A percentile compares a stretch with the other conserved stretches of the same genome.
phyloP scores from a whole-genome alignment of 2,888 invertebrate genomes.

The Liodrosophila aerea region DNA sequence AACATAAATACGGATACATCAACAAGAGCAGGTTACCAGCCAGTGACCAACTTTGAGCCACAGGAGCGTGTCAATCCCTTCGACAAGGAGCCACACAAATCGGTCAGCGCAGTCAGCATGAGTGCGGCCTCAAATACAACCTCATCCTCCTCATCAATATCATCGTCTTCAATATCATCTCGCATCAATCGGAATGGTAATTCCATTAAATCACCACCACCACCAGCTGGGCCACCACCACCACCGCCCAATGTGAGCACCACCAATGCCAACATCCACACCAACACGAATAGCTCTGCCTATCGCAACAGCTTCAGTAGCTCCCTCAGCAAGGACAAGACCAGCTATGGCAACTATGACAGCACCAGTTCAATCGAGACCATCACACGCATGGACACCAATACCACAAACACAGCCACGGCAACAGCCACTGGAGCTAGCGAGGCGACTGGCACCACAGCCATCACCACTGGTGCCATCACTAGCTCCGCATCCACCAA shows the following conservation, averaged over 20 bases:
- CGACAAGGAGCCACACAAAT: constrained; percentile 78
- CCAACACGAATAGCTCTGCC: constrained; percentile 48
- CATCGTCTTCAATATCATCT: constrained; percentile 78
- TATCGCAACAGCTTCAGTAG: constrained; percentile 75
- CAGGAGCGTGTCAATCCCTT: constrained; percentile 82
- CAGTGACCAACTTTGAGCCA: constrained; percentile 81
- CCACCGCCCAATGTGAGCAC: constrained; percentile 64
- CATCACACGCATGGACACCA: constrained; percentile 79
- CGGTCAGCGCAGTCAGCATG: constrained; percentile 54
- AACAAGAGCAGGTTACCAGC: constrained; percentile 61
- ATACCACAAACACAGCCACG: constrained; percentile 70
- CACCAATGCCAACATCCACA: constrained; percentile 44
- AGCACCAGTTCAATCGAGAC: constrained; percentile 79
- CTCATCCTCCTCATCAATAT: constrained; percentile 76
- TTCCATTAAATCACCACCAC: constrained; percentile 75
- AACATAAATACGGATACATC: constrained; percentile 63
- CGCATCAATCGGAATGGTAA: constrained; percentile 79
- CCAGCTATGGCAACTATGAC: constrained; percentile 73
- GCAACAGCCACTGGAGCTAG: constrained; percentile 59
- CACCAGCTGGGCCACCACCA: constrained; percentile 77
- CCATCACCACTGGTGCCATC: constrained; percentile 59
- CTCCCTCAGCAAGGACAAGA: constrained; percentile 65
- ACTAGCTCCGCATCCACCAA: constrained; percentile 60
- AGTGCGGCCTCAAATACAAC: constrained; percentile 67
- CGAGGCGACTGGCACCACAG: constrained; percentile 59